A percentile compares a stretch with the other conserved stretches of the same genome.
Conservation (phyloP, 2,797 vertebrate species). For the Onychomys torridus region DNA sequence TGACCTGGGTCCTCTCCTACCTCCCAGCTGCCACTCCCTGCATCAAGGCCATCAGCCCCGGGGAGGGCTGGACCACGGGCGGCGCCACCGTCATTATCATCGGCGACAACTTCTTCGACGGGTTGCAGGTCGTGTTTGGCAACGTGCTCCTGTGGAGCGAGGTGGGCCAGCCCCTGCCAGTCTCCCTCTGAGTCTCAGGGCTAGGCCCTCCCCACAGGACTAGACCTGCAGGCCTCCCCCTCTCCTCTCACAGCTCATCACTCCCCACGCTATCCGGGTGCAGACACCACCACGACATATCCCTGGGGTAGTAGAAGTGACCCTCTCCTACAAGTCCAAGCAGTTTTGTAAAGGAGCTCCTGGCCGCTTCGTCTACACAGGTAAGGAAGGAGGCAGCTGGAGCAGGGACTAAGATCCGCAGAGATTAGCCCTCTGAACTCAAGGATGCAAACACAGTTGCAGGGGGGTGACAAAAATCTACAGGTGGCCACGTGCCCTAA, state of each 20-base stretch:
- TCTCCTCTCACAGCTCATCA: conserved; percentile 92
- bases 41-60: conserved; percentile 98
- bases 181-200: conserved; percentile 36
- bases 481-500: neutral
- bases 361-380: conserved; percentile 96
- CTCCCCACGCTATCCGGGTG: conserved; percentile 96
- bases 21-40: conserved; percentile 95
- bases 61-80: conserved; percentile 97
- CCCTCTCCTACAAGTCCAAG: conserved; percentile 97
- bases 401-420: neutral
- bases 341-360: conserved; percentile 98
- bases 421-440: neutral
- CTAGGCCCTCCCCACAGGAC: conserved; percentile 25
- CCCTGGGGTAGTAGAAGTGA: conserved; percentile 97
- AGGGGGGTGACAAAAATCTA: neutral
- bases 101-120: conserved; percentile 98
- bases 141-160: conserved; percentile 98
- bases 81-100: conserved; percentile 98
- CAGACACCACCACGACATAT: conserved; percentile 97
- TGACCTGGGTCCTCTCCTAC: conserved; percentile 69
- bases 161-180: conserved; percentile 85
- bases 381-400: conserved; percentile 83
- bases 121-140: conserved; percentile 96
- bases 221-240: conserved; percentile 57
- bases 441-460: neutral